Conservation (phyloP, 2,888 invertebrate species). For the Diploptera punctata region DNA sequence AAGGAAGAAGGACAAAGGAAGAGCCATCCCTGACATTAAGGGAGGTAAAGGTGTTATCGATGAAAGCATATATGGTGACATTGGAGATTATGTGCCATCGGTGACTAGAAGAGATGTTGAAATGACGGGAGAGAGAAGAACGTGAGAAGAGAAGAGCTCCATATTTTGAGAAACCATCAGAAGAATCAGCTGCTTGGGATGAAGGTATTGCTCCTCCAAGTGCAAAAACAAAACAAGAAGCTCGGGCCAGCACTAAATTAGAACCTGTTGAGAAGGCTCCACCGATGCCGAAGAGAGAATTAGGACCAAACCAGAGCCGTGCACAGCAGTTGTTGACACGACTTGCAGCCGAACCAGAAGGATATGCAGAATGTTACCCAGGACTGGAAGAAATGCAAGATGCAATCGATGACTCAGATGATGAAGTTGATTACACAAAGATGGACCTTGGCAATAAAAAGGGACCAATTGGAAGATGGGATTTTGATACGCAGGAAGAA, state of each 20-base stretch:
- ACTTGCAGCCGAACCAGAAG: conserved; percentile 87
- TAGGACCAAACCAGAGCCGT: conserved; percentile 31
- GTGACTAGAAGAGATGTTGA: conserved; percentile 46
- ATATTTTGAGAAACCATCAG: conserved; percentile 80
- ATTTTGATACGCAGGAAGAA: conserved; percentile 98
- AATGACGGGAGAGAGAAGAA: background rate
- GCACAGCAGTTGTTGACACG: conserved; percentile 67
- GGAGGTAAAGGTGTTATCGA: conserved; percentile 35
- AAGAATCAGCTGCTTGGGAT: conserved; percentile 46
- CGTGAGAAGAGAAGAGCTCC: conserved; percentile 52
- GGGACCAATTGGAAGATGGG: conserved; percentile 89
- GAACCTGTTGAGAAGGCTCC: conserved; percentile 32
- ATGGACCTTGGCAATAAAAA: conserved; percentile 99
- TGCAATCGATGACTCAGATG: conserved; percentile 97
- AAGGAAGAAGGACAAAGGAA: conserved; percentile 51
- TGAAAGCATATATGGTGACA: conserved; percentile 68
- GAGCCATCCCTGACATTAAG: conserved; percentile 16
- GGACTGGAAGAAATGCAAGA: conserved; percentile 95
- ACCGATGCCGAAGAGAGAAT: background rate
- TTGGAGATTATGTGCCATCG: conserved; percentile 84
- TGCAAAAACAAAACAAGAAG: conserved; percentile 26
- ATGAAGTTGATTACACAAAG: conserved; percentile 98
- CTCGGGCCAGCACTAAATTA: conserved; percentile 27
- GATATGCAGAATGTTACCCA: conserved; percentile 98
- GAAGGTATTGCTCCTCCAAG: background rate